Evolutionary conservation across 2,888 invertebrate genomes (phyloP), one percentile per base, ranked within the genome.

Genomic region (Brenthis ino): DNA sequence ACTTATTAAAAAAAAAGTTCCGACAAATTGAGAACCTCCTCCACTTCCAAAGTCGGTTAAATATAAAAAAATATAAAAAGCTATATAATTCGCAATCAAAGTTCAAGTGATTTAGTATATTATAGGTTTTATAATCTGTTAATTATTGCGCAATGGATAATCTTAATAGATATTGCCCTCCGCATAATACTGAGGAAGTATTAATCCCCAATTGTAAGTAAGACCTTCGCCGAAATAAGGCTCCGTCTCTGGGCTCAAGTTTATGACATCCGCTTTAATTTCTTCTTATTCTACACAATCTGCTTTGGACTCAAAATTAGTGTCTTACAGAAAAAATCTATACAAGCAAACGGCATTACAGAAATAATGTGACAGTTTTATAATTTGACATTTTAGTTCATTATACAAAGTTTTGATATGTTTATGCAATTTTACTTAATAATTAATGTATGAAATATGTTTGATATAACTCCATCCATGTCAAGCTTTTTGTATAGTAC

Each of bases 151-250:
- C 43, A 54, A 64, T 64, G 20, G 14, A 64, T 54, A 54, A 16
- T 43, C 64, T 64, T 64, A 55, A 64, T 55, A 54, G 64, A 64
- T 24, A 64, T 64, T 64, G 54, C 54, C 20, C 6, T 16, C 37
- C 63, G 54, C n/a, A 51, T 33, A 50, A 61, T 24, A 50, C 24
- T 43, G 5, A 37, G 47, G 28, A 47, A 64, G 47, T 63, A 61
- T 13, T 53, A 63, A 53, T 53, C 37, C 14, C 24, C n/a, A 53
- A 54, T 54, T 54, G 20, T 55, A 13, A 47, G 43, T 14, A 47
- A 64, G 43, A 54, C 24, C n/a, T 16, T 43, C n/a, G 12, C 64
- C 43, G 47, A 64, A 64, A 43, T 43, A 55, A 64, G 47, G 47
- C 43, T 64, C 55, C 8, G 28, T 55, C 55, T 28, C 47, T 24